Evolutionary conservation across 1,140 invertebrate genomes (phyloP).

Genomic region (Latrodectus geometricus): DNA sequence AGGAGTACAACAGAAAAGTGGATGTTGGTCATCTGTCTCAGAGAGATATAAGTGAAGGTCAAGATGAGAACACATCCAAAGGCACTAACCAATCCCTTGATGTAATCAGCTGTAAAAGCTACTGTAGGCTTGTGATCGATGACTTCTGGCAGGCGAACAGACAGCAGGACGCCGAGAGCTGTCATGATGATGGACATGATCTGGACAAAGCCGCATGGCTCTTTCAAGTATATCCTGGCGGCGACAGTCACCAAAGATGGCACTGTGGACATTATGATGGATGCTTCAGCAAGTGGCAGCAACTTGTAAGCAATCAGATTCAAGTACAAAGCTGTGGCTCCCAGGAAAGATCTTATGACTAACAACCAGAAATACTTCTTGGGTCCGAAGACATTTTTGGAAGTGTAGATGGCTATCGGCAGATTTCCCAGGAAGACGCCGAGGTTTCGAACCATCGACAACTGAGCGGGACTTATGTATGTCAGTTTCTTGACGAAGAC

Average conservation of each 20-base stretch:
- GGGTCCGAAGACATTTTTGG: background rate
- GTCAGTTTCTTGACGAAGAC: slow-evolving; percentile 32
- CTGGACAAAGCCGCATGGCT: slow-evolving; percentile 73
- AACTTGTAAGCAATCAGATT: slow-evolving; percentile 76
- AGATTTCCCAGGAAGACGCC: background rate
- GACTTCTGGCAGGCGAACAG: slow-evolving; percentile 75
- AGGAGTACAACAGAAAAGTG: slow-evolving; percentile 92
- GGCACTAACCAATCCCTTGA: slow-evolving; percentile 79
- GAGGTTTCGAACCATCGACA: slow-evolving; percentile 23
- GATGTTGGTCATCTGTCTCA: slow-evolving; percentile 85
- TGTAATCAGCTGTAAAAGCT: background rate
- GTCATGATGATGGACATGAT: slow-evolving; percentile 83
- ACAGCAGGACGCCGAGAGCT: slow-evolving; percentile 83
- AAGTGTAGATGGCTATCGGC: slow-evolving; percentile 8
- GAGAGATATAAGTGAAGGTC: slow-evolving; percentile 86
- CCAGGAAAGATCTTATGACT: background rate
- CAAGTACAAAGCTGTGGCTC: slow-evolving; percentile 32
- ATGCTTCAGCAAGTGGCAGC: slow-evolving; percentile 90
- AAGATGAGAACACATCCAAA: slow-evolving; percentile 87
- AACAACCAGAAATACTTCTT: slow-evolving; percentile 23
- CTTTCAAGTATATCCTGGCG: slow-evolving; percentile 85
- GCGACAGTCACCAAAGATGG: slow-evolving; percentile 92
- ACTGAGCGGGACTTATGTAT: slow-evolving; percentile 16
- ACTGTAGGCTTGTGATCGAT: slow-evolving; percentile 18
- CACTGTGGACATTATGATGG: slow-evolving; percentile 90